Evolutionary conservation across 2,888 invertebrate species (phyloP).

Genomic region (Cantharis nigra): DNA sequence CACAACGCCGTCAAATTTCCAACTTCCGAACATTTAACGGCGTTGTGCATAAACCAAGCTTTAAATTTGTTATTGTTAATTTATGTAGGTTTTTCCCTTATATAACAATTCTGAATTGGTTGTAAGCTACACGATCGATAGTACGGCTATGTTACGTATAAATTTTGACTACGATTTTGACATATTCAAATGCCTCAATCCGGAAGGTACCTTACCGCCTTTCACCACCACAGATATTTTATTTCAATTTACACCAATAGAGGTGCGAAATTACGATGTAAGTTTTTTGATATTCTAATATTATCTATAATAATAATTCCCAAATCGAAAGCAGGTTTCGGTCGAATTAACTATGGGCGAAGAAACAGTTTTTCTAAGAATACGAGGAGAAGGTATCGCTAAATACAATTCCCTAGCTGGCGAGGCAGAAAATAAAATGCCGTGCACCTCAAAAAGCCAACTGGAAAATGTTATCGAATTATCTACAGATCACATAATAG

Average conservation of each 20-base stretch:
- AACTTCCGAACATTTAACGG: not conserved
- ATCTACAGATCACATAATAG: slow-evolving; percentile 48
- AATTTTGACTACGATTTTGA: slow-evolving; percentile 45
- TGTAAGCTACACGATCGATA: slow-evolving; percentile 45
- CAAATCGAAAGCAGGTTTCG: slow-evolving; percentile 5
- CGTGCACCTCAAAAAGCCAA: not conserved
- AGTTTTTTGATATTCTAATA: not conserved
- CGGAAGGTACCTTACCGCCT: slow-evolving; percentile 43
- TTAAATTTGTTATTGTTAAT: not conserved
- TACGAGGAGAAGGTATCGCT: slow-evolving; percentile 18
- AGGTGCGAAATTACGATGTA: slow-evolving; percentile 48
- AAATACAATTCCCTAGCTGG: not conserved
- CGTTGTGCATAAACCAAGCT: not conserved
- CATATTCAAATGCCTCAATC: slow-evolving; percentile 51
- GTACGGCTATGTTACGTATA: slow-evolving; percentile 36
- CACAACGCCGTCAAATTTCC: not conserved
- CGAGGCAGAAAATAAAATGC: not conserved
- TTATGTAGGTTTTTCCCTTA: slow-evolving; percentile 53
- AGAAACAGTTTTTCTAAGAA: slow-evolving; percentile 1
- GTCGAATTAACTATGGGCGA: slow-evolving; percentile 30
- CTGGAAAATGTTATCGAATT: slow-evolving; percentile 43
- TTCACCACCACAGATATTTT: slow-evolving; percentile 45
- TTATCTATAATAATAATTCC: not conserved
- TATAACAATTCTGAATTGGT: slow-evolving; percentile 49
- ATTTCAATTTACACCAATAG: slow-evolving; percentile 54